Conservation (phyloP, 2,797 vertebrate species). For the Phoebastria nigripes region DNA sequence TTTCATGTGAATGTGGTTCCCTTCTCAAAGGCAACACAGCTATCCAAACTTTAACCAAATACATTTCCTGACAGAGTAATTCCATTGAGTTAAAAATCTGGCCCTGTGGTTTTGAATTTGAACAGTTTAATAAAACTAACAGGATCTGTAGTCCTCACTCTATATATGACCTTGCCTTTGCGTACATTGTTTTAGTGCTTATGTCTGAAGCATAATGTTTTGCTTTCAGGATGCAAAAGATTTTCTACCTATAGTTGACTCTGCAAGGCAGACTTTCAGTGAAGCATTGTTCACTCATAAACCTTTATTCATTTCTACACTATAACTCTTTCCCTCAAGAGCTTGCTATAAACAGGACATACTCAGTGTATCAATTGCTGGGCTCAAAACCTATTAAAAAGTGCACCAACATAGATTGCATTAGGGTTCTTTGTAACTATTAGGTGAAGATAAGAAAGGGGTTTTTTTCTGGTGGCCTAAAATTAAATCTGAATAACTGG, state of each 20-base stretch:
- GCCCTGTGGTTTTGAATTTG: neutral
- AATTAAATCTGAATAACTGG: neutral
- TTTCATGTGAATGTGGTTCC: neutral
- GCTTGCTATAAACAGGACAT: neutral
- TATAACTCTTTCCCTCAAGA: neutral
- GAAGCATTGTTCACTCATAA: neutral
- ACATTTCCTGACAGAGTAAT: neutral
- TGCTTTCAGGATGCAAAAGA: neutral
- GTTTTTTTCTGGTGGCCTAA: neutral
- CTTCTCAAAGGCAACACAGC: neutral
- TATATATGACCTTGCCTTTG: neutral
- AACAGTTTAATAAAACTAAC: neutral
- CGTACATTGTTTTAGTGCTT: neutral
- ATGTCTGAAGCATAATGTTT: neutral
- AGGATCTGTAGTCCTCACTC: neutral
- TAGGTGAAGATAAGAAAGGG: neutral
- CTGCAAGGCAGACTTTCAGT: neutral
- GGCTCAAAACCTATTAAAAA: neutral
- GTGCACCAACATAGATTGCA: rapidly evolving
- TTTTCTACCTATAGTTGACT: neutral
- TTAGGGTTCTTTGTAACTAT: neutral
- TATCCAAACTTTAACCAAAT: neutral
- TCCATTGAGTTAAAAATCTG: neutral
- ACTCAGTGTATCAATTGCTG: neutral
- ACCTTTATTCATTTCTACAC: neutral